A percentile compares a stretch with the other conserved stretches of the same genome.
Evolutionary conservation across 2,888 invertebrate species (phyloP).

Genomic region (Cataglyphis altisquamis): DNA sequence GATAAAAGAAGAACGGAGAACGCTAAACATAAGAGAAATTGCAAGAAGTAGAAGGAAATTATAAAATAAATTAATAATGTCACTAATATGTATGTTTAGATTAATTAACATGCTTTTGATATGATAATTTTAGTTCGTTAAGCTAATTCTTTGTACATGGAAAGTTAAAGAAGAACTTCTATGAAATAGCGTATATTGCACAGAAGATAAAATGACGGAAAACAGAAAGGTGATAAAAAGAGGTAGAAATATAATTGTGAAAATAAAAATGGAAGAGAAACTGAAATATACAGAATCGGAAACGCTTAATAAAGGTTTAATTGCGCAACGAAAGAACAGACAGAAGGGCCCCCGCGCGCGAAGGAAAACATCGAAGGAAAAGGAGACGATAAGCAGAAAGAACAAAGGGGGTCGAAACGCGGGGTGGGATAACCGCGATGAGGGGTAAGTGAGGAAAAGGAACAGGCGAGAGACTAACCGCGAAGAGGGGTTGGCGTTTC

Average conservation of each 20-base stretch:
- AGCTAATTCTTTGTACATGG: neutral
- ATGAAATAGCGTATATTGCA: neutral
- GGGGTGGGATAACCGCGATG: slow-evolving; percentile 22
- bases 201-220: slow-evolving; percentile 10
- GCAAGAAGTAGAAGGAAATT: neutral
- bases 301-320: slow-evolving; percentile 43
- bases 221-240: neutral
- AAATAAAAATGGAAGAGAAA: slow-evolving; percentile 16
- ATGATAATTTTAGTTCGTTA: neutral
- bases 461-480: slow-evolving; percentile 62
- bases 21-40: neutral
- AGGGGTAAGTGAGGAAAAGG: slow-evolving; percentile 50
- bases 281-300: slow-evolving; percentile 17
- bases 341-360: slow-evolving; percentile 23
- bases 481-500: slow-evolving; percentile 80
- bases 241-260: slow-evolving; percentile 9
- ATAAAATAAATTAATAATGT: slow-evolving; percentile 9
- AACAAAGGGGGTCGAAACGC: slow-evolving; percentile 45
- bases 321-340: slow-evolving; percentile 35
- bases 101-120: neutral
- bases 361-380: slow-evolving; percentile 51
- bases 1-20: neutral
- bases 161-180: neutral
- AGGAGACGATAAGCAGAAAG: slow-evolving; percentile 52
- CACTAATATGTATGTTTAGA: neutral